These are phyloP conservation scores for Julus scanicus DNA, from an alignment of 2,888 invertebrate genomes.

Conservation along the genomic window DNA sequence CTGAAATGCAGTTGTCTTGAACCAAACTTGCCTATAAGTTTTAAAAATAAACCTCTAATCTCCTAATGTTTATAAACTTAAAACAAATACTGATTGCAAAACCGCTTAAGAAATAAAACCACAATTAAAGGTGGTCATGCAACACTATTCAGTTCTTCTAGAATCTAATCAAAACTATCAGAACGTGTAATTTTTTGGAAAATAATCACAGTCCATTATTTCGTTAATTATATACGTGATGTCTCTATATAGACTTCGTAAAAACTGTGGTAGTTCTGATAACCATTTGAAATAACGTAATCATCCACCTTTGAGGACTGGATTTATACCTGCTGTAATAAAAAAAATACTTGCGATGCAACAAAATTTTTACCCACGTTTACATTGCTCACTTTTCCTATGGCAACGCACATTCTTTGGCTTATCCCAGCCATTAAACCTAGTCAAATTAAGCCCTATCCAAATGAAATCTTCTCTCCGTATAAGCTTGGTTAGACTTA, in stretches of 20 bases:
- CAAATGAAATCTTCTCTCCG: not conserved
- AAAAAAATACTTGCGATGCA: not conserved
- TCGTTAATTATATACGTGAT: no score
- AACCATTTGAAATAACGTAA: not conserved
- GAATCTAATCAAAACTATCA: no score
- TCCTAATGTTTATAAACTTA: no score
- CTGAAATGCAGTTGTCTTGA: no score
- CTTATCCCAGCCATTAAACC: constrained; percentile 17
- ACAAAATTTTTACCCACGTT: not conserved
- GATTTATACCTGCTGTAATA: not conserved
- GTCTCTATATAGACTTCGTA: not conserved
- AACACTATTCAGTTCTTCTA: no score
- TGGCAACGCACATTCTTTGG: not conserved
- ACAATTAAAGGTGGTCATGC: no score
- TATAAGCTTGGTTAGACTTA: not conserved
- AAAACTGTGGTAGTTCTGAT: not conserved
- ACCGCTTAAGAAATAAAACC: no score
- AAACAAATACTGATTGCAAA: no score
- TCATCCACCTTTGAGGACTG: not conserved
- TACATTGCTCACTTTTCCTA: not conserved
- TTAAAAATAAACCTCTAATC: no score
- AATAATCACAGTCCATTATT: no score
- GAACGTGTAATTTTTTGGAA: no score
- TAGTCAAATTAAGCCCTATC: constrained; percentile 6
- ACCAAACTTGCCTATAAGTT: no score